Conservation (phyloP, 92 coral and sea anemone genomes). For the Actinostola sp. region DNA sequence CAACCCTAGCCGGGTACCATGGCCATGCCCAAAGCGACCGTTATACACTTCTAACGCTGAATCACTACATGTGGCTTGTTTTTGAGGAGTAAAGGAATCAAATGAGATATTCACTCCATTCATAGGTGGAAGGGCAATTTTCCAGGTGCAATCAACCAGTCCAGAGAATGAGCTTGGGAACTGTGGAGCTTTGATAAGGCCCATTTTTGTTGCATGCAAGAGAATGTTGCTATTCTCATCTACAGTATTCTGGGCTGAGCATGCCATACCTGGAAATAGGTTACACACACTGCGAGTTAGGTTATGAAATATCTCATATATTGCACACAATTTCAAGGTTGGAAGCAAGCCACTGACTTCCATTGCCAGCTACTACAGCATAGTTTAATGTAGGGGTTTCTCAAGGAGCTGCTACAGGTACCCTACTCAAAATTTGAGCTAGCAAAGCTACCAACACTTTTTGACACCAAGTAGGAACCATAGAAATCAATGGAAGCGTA, state of each 20-base stretch:
- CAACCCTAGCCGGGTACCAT: slow-evolving; percentile 35
- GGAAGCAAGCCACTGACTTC: no score
- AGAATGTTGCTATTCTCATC: slow-evolving; percentile 51
- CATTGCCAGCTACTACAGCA: no score
- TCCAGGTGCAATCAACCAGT: slow-evolving; percentile 47
- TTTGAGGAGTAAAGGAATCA: slow-evolving; percentile 1
- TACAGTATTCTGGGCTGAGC: slow-evolving; percentile 30
- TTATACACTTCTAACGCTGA: slow-evolving; percentile 43
- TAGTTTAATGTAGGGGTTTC: no score
- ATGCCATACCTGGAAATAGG: slow-evolving; percentile 25
- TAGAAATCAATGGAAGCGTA: no score
- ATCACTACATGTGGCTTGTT: slow-evolving; percentile 25
- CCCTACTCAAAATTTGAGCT: no score
- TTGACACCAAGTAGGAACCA: no score
- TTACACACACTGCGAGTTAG: no score
- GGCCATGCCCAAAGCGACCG: slow-evolving; percentile 38
- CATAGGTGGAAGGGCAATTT: slow-evolving; percentile 29
- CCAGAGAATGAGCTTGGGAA: slow-evolving; percentile 21
- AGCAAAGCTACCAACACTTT: no score
- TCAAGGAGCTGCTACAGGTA: no score
- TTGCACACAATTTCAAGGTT: no score
- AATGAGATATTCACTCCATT: slow-evolving; percentile 31
- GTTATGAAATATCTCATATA: no score
- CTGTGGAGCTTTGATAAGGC: slow-evolving; percentile 35
- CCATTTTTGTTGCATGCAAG: slow-evolving; percentile 9